These are phyloP conservation scores for Sphaerodactylus townsendi DNA, from an alignment of 2,113 vertebrate genomes.

Conservation along the genomic window DNA sequence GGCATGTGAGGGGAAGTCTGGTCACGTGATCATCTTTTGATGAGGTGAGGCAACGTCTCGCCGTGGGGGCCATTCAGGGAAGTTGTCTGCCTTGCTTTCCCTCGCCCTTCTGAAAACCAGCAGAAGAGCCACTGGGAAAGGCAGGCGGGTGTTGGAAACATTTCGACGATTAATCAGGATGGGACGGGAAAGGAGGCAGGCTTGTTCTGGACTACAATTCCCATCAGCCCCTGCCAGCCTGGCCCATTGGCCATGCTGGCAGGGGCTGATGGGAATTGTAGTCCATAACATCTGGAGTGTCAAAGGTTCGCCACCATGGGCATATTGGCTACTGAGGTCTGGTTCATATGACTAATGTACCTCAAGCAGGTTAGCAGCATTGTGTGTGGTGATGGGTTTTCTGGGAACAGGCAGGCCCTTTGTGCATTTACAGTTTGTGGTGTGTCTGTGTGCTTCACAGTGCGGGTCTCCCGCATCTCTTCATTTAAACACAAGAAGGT, in stretches of 20 bases:
- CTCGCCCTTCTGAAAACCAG: constrained; percentile 51
- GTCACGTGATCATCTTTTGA: constrained; percentile 67
- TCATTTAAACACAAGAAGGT: no score
- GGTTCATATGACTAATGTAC: constrained; percentile 25
- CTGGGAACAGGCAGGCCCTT: constrained; percentile 13
- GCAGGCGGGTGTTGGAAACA: constrained; percentile 65
- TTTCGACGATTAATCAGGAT: constrained; percentile 72
- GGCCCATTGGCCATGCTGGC: no score
- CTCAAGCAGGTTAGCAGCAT: constrained; percentile 5
- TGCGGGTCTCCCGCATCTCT: no score
- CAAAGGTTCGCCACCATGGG: constrained; percentile 42
- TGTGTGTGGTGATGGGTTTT: neutral
- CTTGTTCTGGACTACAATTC: constrained; percentile 38
- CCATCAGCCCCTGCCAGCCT: no score
- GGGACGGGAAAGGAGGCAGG: constrained; percentile 66
- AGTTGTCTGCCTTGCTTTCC: constrained; percentile 64
- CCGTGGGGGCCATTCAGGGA: constrained; percentile 61
- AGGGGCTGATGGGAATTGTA: no score
- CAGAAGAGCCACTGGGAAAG: constrained; percentile 42
- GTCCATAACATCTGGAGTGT: no score
- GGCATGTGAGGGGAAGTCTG: constrained; percentile 43
- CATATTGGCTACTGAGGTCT: constrained; percentile 9
- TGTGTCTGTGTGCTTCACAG: no score
- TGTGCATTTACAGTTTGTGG: no score
- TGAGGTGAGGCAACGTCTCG: constrained; percentile 53